These are phyloP conservation scores for Porphyrio hochstetteri DNA, from an alignment of 2,113 vertebrate species.

Conservation along the genomic window DNA sequence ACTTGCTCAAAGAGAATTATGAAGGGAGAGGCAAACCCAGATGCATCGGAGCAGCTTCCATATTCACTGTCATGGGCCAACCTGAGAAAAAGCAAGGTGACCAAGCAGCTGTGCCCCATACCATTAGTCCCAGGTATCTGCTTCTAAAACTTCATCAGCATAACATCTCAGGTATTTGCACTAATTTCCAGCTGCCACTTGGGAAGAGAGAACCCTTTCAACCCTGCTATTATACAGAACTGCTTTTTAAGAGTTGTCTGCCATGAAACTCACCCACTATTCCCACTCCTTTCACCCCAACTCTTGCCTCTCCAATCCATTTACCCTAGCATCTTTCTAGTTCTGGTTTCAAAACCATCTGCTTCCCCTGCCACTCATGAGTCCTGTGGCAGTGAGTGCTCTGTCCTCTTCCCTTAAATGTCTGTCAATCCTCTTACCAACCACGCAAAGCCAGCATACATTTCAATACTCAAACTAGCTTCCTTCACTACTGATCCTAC, in stretches of 20 bases:
- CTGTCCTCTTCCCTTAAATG: background rate
- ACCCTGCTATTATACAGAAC: background rate
- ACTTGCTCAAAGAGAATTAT: background rate
- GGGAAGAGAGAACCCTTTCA: background rate
- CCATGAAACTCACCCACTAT: background rate
- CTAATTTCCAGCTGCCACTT: background rate
- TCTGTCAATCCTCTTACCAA: background rate
- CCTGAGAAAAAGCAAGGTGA: background rate
- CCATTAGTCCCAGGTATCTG: background rate
- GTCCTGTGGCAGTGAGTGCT: background rate
- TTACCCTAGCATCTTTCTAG: background rate
- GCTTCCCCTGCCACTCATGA: background rate
- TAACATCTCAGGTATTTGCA: background rate
- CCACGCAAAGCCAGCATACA: background rate
- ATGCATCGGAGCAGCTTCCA: background rate
- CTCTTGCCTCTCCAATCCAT: background rate
- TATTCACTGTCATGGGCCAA: background rate
- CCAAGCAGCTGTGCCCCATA: background rate
- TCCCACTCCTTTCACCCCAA: background rate
- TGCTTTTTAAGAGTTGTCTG: background rate
- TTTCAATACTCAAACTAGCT: background rate
- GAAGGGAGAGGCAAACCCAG: background rate
- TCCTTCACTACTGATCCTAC: background rate
- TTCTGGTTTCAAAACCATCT: background rate
- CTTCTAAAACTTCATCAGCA: background rate